Conservation (phyloP, 2,888 invertebrate genomes). For the Agrotis exclamationis region DNA sequence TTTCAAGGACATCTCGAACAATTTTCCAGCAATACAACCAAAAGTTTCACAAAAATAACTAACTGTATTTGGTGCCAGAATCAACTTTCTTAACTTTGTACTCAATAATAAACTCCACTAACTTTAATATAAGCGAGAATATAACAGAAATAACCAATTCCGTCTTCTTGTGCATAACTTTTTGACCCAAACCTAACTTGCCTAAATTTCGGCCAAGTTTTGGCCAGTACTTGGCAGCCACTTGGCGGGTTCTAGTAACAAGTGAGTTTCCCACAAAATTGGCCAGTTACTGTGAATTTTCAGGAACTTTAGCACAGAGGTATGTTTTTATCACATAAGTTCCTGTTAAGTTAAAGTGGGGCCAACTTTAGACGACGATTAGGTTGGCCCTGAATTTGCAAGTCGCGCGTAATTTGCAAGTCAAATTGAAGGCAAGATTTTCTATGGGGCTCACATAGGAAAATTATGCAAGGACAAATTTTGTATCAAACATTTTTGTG, state of each 20-base stretch:
- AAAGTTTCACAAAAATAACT: conserved; percentile 10
- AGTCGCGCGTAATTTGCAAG: conserved; percentile 57
- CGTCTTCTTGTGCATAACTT: conserved; percentile 53
- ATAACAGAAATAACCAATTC: conserved; percentile 64
- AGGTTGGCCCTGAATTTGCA: conserved; percentile 50
- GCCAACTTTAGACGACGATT: conserved; percentile 59
- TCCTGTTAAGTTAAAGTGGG: conserved; percentile 56
- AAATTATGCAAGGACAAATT: conserved; percentile 61
- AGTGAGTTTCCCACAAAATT: conserved; percentile 58
- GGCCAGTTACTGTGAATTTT: conserved; percentile 63
- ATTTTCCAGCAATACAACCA: not conserved
- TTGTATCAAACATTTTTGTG: conserved; percentile 57
- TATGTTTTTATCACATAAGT: conserved; percentile 66
- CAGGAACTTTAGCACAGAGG: conserved; percentile 45
- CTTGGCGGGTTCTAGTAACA: conserved; percentile 53
- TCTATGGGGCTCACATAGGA: conserved; percentile 49
- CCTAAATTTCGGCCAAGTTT: conserved; percentile 58
- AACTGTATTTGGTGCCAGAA: conserved; percentile 10
- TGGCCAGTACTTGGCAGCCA: conserved; percentile 52
- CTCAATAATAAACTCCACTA: conserved; percentile 44
- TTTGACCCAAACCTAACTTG: conserved; percentile 57
- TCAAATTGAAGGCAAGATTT: conserved; percentile 59
- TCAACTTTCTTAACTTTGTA: conserved; percentile 30
- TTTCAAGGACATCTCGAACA: not conserved
- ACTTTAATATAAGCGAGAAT: conserved; percentile 54